Evolutionary conservation across 2,888 invertebrate species (phyloP), one percentile per base, ranked within the genome.

Genomic region (Thymelicus lineola): DNA sequence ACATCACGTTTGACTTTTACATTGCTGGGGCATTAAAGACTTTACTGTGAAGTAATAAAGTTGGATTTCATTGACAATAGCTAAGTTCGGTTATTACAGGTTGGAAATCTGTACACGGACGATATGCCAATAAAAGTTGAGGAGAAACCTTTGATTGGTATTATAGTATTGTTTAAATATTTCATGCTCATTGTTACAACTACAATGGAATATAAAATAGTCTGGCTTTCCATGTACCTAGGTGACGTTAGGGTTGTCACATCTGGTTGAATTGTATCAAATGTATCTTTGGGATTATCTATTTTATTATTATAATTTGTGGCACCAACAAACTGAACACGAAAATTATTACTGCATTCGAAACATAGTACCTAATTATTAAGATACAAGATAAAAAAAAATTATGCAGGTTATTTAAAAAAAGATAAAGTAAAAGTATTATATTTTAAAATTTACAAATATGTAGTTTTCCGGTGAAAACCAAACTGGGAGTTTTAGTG

Each of bases 121-220:
- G 58, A 58, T 58, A 58, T 58, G 15, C 17, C 58, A 58, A 58
- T 58, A 58, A 58, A 57, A 57, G 15, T 38, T 45, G 35, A 58
- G 38, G 46, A 57, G 62, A 68, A 68, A 68, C 46, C 57, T 62
- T 57, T 68, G 62, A 68, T 68, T 48, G 48, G 68, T 62, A 46
- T 68, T 68, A 62, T 60, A 14, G 66, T 67, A 67, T 60, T 68
- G 62, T 68, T 62, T 62, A 53, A 55, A 68, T 68, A 57, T 45
- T 68, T 67, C 66, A 53, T 55, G 53, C 42, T 68, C 61, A 46
- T 61, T 67, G 60, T 67, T 67, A 17, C 45, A 55, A 67, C 45
- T 45, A 67, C 67, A 67, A 67, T 67, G 36, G 67, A 61, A 55
- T 61, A 61, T 61, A 67, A 67, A 59, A 59, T 66, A 59, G 53